phyloP scores from a whole-genome alignment of 1,140 invertebrate species.

The Paraescarpia echinospica region DNA sequence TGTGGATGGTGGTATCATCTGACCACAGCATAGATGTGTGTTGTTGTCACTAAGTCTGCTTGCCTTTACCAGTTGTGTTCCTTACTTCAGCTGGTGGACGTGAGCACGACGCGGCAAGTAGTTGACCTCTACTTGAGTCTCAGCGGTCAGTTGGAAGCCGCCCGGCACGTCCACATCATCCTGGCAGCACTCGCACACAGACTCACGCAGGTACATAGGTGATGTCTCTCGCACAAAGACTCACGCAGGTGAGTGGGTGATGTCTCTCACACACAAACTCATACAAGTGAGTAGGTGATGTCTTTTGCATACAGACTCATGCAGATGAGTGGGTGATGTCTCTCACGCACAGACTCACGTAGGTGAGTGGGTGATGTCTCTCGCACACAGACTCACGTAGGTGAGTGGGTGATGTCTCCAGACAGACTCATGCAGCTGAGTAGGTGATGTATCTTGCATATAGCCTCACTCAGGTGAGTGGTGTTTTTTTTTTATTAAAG shows the following conservation, averaged over 20 bases:
- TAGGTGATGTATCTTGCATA: neutral
- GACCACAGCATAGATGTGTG: neutral
- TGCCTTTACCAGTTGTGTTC: neutral
- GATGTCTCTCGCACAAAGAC: neutral
- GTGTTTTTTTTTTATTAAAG: too few species aligned
- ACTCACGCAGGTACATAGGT: slow-evolving; percentile 1
- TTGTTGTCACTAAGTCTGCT: neutral
- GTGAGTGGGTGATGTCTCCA: neutral
- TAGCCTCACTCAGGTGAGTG: neutral
- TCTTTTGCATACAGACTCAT: slow-evolving; percentile 34
- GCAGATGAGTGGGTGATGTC: slow-evolving; percentile 29
- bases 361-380: neutral
- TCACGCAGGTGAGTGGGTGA: neutral
- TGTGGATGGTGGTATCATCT: neutral
- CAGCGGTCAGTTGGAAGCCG: slow-evolving; percentile 32
- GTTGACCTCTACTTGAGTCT: slow-evolving; percentile 36
- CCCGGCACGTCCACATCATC: slow-evolving; percentile 31
- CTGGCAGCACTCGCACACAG: slow-evolving; percentile 34
- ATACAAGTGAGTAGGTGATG: too few species aligned
- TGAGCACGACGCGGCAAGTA: slow-evolving; percentile 35
- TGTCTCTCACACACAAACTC: neutral
- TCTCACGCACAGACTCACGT: neutral
- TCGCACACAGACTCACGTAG: neutral
- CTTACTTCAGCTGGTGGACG: slow-evolving; percentile 35
- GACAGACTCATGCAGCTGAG: slow-evolving; percentile 37